Conservation (phyloP, 2,797 vertebrate species). For the Tarsius wallacei region DNA sequence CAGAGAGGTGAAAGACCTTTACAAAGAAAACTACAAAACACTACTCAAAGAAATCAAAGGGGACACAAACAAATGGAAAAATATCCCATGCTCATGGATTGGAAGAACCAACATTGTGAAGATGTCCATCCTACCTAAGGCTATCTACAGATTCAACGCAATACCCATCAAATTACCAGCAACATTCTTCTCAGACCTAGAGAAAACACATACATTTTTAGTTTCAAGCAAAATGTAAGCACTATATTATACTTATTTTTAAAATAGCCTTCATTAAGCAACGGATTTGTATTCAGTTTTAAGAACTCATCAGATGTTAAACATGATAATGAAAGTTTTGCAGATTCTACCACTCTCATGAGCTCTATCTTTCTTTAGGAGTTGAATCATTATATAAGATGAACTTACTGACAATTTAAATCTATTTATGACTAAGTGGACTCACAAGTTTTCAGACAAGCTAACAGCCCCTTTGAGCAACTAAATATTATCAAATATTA, state of each 20-base stretch:
- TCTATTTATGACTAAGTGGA: constrained; percentile 48
- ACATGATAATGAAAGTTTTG: constrained; percentile 65
- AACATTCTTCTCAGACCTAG: too few species aligned
- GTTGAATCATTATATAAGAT: constrained; percentile 75
- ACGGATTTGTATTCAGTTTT: constrained; percentile 56
- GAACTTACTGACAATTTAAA: constrained; percentile 33
- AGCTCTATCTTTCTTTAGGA: constrained; percentile 48
- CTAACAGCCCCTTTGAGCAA: constrained; percentile 63
- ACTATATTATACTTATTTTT: constrained; percentile 54
- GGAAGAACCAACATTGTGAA: too few species aligned
- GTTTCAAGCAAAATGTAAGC: constrained; percentile 53
- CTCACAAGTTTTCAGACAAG: constrained; percentile 71
- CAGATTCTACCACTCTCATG: constrained; percentile 60
- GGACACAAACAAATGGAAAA: too few species aligned
- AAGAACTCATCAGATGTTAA: constrained; percentile 72
- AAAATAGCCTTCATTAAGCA: constrained; percentile 64
- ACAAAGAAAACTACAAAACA: too few species aligned
- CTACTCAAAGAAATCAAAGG: too few species aligned
- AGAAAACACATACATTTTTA: too few species aligned
- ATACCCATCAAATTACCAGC: too few species aligned
- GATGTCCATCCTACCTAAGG: too few species aligned
- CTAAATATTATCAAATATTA: constrained; percentile 71
- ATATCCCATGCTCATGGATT: too few species aligned
- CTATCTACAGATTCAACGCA: too few species aligned
- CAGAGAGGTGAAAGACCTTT: too few species aligned